Conservation (phyloP, 2,888 invertebrate species). For the Muscina levida region DNA sequence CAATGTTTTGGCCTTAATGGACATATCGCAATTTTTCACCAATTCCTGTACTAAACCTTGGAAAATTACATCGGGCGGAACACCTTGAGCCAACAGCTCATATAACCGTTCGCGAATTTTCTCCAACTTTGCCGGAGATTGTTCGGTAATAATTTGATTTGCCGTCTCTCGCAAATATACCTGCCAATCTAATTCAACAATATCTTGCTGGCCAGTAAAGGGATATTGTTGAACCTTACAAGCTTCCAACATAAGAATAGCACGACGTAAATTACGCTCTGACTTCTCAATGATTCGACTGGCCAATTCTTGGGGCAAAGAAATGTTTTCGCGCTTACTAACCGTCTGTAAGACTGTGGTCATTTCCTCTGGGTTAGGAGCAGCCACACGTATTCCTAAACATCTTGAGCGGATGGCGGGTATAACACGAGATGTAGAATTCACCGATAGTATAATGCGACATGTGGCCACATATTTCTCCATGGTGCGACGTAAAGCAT, state of each 20-base stretch:
- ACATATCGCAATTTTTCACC: conserved; percentile 93
- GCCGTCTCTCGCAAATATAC: conserved; percentile 92
- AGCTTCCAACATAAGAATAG: conserved; percentile 95
- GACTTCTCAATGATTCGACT: conserved; percentile 88
- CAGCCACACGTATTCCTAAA: conserved; percentile 93
- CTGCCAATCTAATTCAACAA: conserved; percentile 96
- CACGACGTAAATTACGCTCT: conserved; percentile 93
- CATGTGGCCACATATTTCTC: conserved; percentile 98
- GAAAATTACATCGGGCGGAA: conserved; percentile 96
- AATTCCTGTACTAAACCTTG: conserved; percentile 91
- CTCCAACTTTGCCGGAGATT: conserved; percentile 90
- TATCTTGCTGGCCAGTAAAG: conserved; percentile 88
- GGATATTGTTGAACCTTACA: conserved; percentile 96
- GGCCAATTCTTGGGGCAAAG: conserved; percentile 88
- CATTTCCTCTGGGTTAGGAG: conserved; percentile 91
- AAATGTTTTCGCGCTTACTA: conserved; percentile 90
- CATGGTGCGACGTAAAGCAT: conserved; percentile 98
- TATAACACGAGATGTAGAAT: conserved; percentile 96
- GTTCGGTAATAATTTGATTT: conserved; percentile 90
- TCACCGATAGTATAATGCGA: conserved; percentile 94
- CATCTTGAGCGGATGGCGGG: conserved; percentile 98
- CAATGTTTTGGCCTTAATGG: conserved; percentile 91
- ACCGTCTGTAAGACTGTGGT: conserved; percentile 83
- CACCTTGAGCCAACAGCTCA: conserved; percentile 95
- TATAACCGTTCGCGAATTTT: conserved; percentile 94